Conservation (phyloP, 2,888 invertebrate species). For the Perdita meconis region DNA sequence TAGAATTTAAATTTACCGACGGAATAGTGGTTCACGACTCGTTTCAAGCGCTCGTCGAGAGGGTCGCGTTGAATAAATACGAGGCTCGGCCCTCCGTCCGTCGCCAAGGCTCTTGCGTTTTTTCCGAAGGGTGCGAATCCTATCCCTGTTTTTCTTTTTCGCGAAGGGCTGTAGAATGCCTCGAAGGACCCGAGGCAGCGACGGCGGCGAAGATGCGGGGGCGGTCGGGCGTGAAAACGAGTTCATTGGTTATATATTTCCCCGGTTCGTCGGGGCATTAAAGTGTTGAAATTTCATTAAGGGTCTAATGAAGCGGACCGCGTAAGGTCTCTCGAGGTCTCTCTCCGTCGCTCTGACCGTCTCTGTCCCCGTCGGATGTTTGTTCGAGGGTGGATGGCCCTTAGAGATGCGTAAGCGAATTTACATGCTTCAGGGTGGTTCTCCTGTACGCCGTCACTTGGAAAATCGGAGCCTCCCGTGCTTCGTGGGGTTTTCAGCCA, state of each 20-base stretch:
- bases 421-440: constrained; percentile 74
- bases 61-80: constrained; percentile 63
- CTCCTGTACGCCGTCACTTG: constrained; percentile 68
- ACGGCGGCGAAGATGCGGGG: constrained; percentile 72
- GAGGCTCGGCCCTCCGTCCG: constrained; percentile 20
- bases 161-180: constrained; percentile 63
- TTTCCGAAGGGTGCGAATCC: constrained; percentile 59
- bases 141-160: constrained; percentile 69
- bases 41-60: constrained; percentile 58
- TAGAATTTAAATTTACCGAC: constrained; percentile 50
- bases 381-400: constrained; percentile 74
- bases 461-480: constrained; percentile 63
- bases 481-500: constrained; percentile 67
- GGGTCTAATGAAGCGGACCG: constrained; percentile 77
- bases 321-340: constrained; percentile 73
- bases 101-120: constrained; percentile 47
- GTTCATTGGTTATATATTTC: constrained; percentile 81
- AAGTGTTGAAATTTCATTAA: constrained; percentile 80
- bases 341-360: constrained; percentile 35
- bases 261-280: constrained; percentile 76
- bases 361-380: constrained; percentile 70
- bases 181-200: constrained; percentile 66
- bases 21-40: background rate
- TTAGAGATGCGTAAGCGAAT: constrained; percentile 74
- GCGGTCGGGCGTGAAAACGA: constrained; percentile 79